Percentiles rank a stretch among this genome's conserved stretches.
These are phyloP conservation scores for Myoxocephalus aenaeus DNA, from an alignment of 2,797 vertebrate species.

Conservation along the genomic window DNA sequence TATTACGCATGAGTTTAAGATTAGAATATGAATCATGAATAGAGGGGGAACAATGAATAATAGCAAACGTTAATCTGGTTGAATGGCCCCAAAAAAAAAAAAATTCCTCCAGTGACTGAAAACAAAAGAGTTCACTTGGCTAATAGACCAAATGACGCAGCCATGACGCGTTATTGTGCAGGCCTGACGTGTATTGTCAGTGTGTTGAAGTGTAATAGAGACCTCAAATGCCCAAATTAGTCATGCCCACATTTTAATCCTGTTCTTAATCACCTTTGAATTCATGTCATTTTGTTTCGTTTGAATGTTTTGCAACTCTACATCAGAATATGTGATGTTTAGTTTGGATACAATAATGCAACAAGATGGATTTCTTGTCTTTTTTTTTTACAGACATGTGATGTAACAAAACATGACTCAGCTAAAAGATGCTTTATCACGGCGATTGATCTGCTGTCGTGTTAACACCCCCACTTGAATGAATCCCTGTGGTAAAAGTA, in stretches of 20 bases:
- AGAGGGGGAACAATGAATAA: neutral
- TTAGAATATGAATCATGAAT: neutral
- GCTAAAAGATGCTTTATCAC: neutral
- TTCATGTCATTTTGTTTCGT: neutral
- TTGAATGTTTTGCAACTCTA: neutral
- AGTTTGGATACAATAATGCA: neutral
- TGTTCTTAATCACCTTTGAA: neutral
- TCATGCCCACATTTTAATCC: neutral
- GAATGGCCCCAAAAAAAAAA: neutral
- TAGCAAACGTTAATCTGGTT: neutral
- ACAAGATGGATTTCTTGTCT: neutral
- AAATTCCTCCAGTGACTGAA: neutral
- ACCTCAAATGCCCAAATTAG: neutral
- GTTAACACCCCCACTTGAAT: neutral
- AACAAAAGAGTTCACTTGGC: neutral
- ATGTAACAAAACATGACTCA: neutral
- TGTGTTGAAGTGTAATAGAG: constrained; percentile 5
- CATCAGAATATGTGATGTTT: neutral
- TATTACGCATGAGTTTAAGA: neutral
- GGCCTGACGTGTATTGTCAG: neutral
- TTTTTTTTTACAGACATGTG: neutral
- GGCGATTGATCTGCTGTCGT: neutral
- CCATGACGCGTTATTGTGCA: too few species aligned
- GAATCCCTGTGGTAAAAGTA: too few species aligned
- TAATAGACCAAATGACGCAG: neutral